Evolutionary conservation across 2,113 vertebrate genomes (phyloP).

Genomic region (Aythya baeri): DNA sequence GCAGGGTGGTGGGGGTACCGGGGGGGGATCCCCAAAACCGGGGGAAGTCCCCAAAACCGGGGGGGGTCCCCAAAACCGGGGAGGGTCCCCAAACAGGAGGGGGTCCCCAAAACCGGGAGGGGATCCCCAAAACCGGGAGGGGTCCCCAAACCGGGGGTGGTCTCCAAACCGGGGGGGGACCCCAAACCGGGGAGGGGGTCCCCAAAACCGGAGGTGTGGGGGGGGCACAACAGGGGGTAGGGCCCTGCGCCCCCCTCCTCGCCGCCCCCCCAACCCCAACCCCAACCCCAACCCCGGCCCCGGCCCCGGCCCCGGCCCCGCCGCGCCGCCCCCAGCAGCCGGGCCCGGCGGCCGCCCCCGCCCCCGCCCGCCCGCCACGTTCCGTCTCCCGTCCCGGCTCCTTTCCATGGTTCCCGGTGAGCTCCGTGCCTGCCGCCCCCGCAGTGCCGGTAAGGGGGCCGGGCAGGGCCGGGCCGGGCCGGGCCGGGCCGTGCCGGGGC

Average conservation of each 20-base stretch:
- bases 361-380: neutral
- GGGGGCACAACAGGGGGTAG: no score
- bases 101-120: no score
- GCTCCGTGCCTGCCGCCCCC: neutral
- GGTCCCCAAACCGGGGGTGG: no score
- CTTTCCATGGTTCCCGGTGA: neutral
- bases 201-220: no score
- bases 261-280: no score
- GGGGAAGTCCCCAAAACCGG: no score
- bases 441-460: neutral
- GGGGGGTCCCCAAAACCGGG: no score
- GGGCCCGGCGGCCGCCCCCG: neutral
- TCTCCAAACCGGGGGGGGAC: no score
- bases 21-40: neutral
- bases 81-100: no score
- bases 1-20: neutral
- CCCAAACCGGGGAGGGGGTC: no score
- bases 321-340: neutral
- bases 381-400: neutral
- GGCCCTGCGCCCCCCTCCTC: neutral
- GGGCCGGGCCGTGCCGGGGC: neutral
- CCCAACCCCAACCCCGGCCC: no score
- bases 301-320: neutral
- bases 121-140: no score
- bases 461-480: neutral